phyloP scores from a whole-genome alignment of 2,888 invertebrate genomes.

The Penaeus monodon region DNA sequence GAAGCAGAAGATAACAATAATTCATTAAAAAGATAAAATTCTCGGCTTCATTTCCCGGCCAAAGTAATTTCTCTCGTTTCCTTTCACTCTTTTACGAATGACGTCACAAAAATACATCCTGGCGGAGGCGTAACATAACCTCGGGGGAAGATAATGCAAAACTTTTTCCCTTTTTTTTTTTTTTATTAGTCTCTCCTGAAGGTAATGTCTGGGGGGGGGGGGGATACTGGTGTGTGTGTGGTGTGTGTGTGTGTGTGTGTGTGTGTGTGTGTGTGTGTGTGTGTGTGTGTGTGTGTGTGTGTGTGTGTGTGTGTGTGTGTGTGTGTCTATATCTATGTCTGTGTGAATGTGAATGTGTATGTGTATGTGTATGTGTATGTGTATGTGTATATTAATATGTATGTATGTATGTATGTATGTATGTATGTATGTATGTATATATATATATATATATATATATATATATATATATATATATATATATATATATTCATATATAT shows the following conservation, averaged over 20 bases:
- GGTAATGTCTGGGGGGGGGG: no score
- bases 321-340: not conserved
- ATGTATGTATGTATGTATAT: not conserved
- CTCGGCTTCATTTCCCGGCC: no score
- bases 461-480: not conserved
- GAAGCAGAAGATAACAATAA: no score
- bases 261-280: not conserved
- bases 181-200: no score
- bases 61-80: no score
- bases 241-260: constrained; percentile 18
- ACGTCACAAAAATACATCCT: no score
- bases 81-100: no score
- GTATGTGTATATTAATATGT: not conserved
- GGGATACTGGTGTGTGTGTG: no score
- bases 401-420: not conserved
- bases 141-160: no score
- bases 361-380: not conserved
- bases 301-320: not conserved
- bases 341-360: not conserved
- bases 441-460: not conserved
- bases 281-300: not conserved
- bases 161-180: no score
- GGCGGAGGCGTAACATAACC: no score
- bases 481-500: not conserved
- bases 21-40: no score